Evolutionary conservation across 2,888 invertebrate species (phyloP).

Genomic region (Macrostomum cliftonense): DNA sequence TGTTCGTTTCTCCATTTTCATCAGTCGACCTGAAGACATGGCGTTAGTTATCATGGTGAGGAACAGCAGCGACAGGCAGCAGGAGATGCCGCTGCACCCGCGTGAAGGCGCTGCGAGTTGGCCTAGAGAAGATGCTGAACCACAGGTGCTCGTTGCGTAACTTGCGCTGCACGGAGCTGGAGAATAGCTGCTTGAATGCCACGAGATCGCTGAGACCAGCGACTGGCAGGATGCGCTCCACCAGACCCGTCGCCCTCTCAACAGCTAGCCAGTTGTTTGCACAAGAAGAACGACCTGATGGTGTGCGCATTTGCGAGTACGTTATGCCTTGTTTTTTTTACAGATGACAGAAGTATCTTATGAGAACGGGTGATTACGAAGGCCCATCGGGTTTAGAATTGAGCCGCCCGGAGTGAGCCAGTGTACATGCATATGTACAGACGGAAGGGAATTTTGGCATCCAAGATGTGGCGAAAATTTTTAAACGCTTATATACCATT

Average conservation of each 20-base stretch:
- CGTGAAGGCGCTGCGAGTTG: slow-evolving; percentile 32
- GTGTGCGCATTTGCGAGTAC: no score
- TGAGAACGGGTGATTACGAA: no score
- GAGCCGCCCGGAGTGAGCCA: no score
- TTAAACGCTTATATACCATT: no score
- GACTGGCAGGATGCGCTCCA: slow-evolving; percentile 33
- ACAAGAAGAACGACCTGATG: slow-evolving; percentile 29
- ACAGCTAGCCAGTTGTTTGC: slow-evolving; percentile 34
- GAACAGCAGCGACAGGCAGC: slow-evolving; percentile 33
- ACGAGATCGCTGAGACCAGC: slow-evolving; percentile 30
- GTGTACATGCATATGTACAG: no score
- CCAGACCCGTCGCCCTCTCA: slow-evolving; percentile 33
- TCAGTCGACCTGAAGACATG: no score
- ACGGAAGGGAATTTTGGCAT: no score
- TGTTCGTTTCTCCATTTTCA: slow-evolving; percentile 6
- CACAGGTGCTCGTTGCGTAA: slow-evolving; percentile 35
- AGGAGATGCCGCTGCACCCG: slow-evolving; percentile 35
- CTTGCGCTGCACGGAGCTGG: slow-evolving; percentile 31
- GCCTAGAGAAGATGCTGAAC: slow-evolving; percentile 34
- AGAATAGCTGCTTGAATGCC: slow-evolving; percentile 32
- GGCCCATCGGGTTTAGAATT: no score
- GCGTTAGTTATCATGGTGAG: slow-evolving; percentile 37
- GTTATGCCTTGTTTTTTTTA: no score
- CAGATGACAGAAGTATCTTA: no score
- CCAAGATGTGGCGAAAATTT: no score